Evolutionary conservation across 1,140 invertebrate species (phyloP).

Genomic region (Camponotus vicinus): DNA sequence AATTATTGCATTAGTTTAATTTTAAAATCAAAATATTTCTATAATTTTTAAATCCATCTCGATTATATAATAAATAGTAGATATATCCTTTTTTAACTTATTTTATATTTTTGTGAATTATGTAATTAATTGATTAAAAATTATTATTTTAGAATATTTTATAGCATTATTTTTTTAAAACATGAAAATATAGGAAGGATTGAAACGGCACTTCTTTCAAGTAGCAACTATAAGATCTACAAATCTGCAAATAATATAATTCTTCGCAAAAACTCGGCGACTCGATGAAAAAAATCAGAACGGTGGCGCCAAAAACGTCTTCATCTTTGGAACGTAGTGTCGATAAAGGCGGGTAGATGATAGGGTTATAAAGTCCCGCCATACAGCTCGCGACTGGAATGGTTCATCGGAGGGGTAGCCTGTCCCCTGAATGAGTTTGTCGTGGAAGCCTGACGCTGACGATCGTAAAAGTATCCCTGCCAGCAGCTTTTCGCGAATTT

Average conservation of each 20-base stretch:
- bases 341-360: constrained; percentile 81
- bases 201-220: neutral
- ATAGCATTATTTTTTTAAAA: no score
- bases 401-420: constrained; percentile 50
- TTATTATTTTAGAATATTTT: no score
- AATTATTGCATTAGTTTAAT: neutral
- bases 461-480: constrained; percentile 68
- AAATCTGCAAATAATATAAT: neutral
- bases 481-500: constrained; percentile 34
- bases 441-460: constrained; percentile 60
- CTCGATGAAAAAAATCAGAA: constrained; percentile 74
- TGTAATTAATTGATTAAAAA: no score
- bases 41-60: no score
- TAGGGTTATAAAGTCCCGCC: constrained; percentile 79
- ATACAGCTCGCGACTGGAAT: constrained; percentile 71
- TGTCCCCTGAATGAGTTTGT: constrained; percentile 37
- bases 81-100: no score
- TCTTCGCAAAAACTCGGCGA: neutral
- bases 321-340: constrained; percentile 72
- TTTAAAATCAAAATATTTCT: neutral
- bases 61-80: no score
- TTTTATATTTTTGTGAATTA: no score
- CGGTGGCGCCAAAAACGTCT: constrained; percentile 82
- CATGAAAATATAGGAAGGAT: neutral
- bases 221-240: neutral